Evolutionary conservation across 2,113 vertebrate genomes (phyloP).

Genomic region (Pygoscelis adeliae): DNA sequence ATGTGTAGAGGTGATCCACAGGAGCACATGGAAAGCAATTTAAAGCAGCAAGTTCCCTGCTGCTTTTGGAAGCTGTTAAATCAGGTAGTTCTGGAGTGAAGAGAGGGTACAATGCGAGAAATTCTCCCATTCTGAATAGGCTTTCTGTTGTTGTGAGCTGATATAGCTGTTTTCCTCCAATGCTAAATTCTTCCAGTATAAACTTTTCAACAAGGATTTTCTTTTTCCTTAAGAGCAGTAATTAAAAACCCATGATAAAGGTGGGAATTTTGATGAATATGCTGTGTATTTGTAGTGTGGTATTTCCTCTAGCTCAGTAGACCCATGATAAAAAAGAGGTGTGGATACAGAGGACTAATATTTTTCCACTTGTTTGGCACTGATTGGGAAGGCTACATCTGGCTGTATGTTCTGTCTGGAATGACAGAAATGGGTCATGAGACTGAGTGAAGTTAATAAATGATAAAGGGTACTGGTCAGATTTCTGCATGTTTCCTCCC

Average conservation of each 20-base stretch:
- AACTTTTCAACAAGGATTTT: slow-evolving; percentile 1
- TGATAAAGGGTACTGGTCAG: neutral
- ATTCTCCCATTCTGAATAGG: neutral
- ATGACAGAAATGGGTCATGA: neutral
- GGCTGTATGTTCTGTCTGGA: neutral
- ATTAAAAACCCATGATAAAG: neutral
- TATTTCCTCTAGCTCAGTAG: neutral
- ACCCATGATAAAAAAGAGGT: neutral
- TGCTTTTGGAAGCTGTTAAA: slow-evolving; percentile 42
- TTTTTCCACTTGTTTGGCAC: neutral
- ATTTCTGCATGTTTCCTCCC: neutral
- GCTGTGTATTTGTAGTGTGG: neutral
- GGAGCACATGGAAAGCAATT: slow-evolving; percentile 40
- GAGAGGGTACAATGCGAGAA: neutral
- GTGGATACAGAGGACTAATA: neutral
- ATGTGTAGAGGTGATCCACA: slow-evolving; percentile 4
- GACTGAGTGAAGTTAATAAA: neutral
- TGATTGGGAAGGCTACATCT: neutral
- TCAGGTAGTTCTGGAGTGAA: neutral
- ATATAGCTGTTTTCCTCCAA: neutral
- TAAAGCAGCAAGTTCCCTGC: slow-evolving; percentile 32
- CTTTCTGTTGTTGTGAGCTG: neutral
- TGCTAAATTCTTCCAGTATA: neutral
- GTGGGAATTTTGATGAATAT: neutral
- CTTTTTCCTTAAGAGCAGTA: neutral